Conservation (phyloP, 2,888 invertebrate species). For the Galeopsomyia nigrocyanea region DNA sequence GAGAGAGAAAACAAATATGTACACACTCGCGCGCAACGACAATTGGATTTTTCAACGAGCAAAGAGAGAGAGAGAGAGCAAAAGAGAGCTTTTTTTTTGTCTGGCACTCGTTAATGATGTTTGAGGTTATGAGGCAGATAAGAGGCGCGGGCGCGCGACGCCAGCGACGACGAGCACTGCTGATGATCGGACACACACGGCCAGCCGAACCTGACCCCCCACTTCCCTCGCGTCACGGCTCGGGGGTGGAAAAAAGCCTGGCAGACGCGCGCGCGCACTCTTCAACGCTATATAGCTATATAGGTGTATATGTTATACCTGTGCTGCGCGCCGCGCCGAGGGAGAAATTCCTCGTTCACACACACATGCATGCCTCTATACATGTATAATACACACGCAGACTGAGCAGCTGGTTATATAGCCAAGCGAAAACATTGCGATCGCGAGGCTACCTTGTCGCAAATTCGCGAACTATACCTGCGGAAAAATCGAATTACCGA, state of each 20-base stretch:
- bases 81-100: neutral
- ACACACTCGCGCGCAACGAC: too few relatives aligned
- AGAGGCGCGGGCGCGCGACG: constrained; percentile 35
- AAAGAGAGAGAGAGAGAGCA: neutral
- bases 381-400: too few relatives aligned
- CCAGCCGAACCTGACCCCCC: too few relatives aligned
- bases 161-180: constrained; percentile 4
- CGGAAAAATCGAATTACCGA: neutral
- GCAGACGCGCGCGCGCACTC: constrained; percentile 10
- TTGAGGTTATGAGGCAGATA: constrained; percentile 27
- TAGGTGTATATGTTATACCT: neutral
- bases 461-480: constrained; percentile 26
- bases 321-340: neutral
- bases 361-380: too few relatives aligned
- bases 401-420: neutral
- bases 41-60: too few relatives aligned
- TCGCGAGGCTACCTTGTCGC: constrained; percentile 57
- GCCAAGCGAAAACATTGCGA: constrained; percentile 60
- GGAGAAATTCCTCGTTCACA: too few relatives aligned
- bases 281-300: neutral
- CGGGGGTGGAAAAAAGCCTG: too few relatives aligned
- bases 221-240: too few relatives aligned
- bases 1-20: neutral
- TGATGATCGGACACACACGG: too few relatives aligned
- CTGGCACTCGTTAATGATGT: neutral